Evolutionary conservation across 2,888 invertebrate species (phyloP).

Genomic region (Coelinius sp.): DNA sequence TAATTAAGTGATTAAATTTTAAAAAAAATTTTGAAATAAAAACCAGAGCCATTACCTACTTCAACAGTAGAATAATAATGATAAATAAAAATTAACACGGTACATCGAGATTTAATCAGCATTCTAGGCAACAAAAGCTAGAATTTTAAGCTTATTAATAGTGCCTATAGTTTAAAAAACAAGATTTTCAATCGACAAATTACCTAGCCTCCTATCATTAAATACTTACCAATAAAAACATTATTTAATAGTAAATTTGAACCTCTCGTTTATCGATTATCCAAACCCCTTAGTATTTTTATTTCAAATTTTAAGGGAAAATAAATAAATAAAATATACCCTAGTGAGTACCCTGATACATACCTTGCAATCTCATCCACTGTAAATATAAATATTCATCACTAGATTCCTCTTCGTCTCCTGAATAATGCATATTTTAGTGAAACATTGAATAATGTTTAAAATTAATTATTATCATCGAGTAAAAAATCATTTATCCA

Average conservation of each 20-base stretch:
- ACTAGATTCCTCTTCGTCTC: not conserved
- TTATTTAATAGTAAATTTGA: conserved; percentile 56
- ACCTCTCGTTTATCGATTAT: conserved; percentile 13
- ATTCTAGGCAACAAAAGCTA: conserved; percentile 45
- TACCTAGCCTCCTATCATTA: conserved; percentile 54
- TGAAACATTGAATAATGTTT: not conserved
- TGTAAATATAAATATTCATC: not conserved
- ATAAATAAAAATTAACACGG: not conserved
- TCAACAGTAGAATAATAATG: not conserved
- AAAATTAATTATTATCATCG: no score
- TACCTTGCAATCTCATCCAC: not conserved
- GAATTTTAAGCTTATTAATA: conserved; percentile 63
- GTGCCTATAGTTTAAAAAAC: conserved; percentile 61
- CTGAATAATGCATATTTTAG: not conserved
- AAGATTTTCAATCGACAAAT: conserved; percentile 49
- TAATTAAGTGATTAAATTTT: conserved; percentile 9
- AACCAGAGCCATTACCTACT: not conserved
- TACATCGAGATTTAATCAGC: conserved; percentile 26
- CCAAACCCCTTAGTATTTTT: no score
- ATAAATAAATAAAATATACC: not conserved
- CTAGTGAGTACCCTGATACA: not conserved
- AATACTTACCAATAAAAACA: conserved; percentile 53
- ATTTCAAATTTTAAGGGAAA: no score
- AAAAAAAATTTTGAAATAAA: conserved; percentile 11
- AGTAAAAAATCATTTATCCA: no score